Evolutionary conservation across 1,140 invertebrate species (phyloP).

Genomic region (Neomicropteryx cornuta): DNA sequence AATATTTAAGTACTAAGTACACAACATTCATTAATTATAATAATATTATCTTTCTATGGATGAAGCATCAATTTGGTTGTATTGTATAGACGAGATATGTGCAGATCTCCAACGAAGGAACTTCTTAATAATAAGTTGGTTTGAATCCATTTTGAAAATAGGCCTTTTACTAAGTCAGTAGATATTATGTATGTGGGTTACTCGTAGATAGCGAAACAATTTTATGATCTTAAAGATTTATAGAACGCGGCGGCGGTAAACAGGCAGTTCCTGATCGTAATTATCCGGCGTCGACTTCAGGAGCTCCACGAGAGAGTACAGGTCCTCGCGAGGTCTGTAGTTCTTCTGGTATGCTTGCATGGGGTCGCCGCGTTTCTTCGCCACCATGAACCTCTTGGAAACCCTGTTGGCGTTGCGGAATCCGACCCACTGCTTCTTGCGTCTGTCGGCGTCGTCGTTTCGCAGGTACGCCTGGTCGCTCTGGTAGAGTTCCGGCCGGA

Average conservation of each 20-base stretch:
- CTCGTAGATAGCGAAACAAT: too few relatives aligned
- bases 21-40: too few relatives aligned
- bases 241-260: slow-evolving; percentile 36
- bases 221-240: too few relatives aligned
- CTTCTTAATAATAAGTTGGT: too few relatives aligned
- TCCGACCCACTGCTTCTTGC: slow-evolving; percentile 31
- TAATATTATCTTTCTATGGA: too few relatives aligned
- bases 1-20: too few relatives aligned
- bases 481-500: slow-evolving; percentile 28
- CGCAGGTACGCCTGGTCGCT: slow-evolving; percentile 13
- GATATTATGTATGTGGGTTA: too few relatives aligned
- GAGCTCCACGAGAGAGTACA: slow-evolving; percentile 36
- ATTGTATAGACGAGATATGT: too few relatives aligned
- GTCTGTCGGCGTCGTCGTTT: slow-evolving; percentile 31
- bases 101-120: too few relatives aligned
- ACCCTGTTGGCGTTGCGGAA: slow-evolving; percentile 23
- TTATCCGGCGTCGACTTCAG: slow-evolving; percentile 31
- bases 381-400: slow-evolving; percentile 37
- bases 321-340: slow-evolving; percentile 33
- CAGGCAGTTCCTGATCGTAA: slow-evolving; percentile 33
- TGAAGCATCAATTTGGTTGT: too few relatives aligned
- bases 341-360: slow-evolving; percentile 25
- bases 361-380: slow-evolving; percentile 33
- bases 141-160: too few relatives aligned
- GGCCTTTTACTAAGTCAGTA: too few relatives aligned